Evolutionary conservation across 2,888 invertebrate species (phyloP).

Genomic region (Euzophera pinguis): DNA sequence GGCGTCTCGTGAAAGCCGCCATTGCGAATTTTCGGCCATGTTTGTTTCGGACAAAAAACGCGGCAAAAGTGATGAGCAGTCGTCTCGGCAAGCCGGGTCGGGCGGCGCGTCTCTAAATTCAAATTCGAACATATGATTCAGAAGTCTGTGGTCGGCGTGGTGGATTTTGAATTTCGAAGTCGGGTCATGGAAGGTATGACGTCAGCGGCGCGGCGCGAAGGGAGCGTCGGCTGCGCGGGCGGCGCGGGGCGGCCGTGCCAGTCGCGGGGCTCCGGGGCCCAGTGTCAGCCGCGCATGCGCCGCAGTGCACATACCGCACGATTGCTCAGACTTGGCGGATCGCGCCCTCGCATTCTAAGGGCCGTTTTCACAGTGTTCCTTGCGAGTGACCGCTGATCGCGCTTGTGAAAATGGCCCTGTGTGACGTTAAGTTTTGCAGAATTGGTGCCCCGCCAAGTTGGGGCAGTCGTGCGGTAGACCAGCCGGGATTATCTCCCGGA

Average conservation of each 20-base stretch:
- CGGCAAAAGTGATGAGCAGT: constrained; percentile 51
- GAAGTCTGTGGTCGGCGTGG: constrained; percentile 17
- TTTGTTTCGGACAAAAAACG: constrained; percentile 63
- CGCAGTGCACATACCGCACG: constrained; percentile 55
- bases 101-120: constrained; percentile 36
- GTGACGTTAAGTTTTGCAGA: constrained; percentile 13
- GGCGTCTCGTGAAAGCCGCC: constrained; percentile 52
- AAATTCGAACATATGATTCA: constrained; percentile 42
- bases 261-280: constrained; percentile 59
- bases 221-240: constrained; percentile 42
- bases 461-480: constrained; percentile 43
- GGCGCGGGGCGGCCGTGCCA: constrained; percentile 40
- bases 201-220: constrained; percentile 55
- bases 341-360: constrained; percentile 30
- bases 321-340: constrained; percentile 63
- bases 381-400: constrained; percentile 19
- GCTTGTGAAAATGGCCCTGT: constrained; percentile 16
- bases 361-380: constrained; percentile 29
- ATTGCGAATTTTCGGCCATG: constrained; percentile 70
- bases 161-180: constrained; percentile 24
- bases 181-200: constrained; percentile 48
- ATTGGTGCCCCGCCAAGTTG: constrained; percentile 33
- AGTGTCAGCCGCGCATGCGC: constrained; percentile 51
- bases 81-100: constrained; percentile 38
- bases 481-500: constrained; percentile 31